phyloP scores from a whole-genome alignment of 2,113 vertebrate genomes.

The Forbesichthys papilliferus region DNA sequence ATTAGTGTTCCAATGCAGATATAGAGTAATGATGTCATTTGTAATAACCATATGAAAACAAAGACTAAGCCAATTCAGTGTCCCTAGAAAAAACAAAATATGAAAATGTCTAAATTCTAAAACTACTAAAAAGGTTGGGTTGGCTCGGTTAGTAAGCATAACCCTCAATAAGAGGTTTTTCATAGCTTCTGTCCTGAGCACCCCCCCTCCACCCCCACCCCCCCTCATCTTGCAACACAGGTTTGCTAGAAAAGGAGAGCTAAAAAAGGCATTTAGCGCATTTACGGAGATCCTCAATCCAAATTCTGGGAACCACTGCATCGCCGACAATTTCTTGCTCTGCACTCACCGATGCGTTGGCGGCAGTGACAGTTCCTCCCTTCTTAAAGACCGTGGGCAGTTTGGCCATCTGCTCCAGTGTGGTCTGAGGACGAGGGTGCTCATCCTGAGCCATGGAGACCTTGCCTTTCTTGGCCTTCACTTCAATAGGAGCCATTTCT shows the following conservation, averaged over 20 bases:
- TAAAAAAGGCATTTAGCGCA: no score
- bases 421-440: conserved; percentile 89
- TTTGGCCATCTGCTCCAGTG: conserved; percentile 87
- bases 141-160: no score
- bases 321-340: background rate
- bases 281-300: background rate
- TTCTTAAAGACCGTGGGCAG: conserved; percentile 91
- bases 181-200: no score
- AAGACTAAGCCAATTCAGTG: no score
- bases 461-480: conserved; percentile 90
- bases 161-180: no score
- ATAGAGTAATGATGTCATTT: background rate
- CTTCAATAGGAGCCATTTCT: conserved; percentile 92
- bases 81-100: no score
- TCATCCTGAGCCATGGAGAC: conserved; percentile 87
- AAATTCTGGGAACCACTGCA: background rate
- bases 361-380: conserved; percentile 91
- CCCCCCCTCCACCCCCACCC: no score
- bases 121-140: no score
- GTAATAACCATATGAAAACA: no score
- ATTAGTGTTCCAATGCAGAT: background rate
- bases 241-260: no score
- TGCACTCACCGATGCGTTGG: conserved; percentile 89
- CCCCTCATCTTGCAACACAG: no score
- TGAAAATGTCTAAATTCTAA: no score